These are phyloP conservation scores for Dolichotis patagonum DNA, from an alignment of 2,113 vertebrate genomes.

Conservation along the genomic window DNA sequence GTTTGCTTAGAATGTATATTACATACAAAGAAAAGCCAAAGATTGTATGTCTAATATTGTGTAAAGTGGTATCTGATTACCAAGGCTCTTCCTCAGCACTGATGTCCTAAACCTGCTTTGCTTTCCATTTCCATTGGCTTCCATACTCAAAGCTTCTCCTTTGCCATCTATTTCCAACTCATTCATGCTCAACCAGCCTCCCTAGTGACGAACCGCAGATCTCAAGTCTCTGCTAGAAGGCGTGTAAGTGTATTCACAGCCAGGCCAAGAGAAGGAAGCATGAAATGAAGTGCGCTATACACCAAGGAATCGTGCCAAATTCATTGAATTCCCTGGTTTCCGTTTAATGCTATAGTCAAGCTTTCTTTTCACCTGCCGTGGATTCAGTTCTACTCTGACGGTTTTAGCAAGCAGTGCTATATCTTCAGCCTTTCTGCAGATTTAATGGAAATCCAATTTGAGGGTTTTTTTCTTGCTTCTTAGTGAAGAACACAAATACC, in stretches of 20 bases:
- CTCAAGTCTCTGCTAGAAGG: conserved; percentile 91
- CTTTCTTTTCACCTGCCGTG: conserved; percentile 91
- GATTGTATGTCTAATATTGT: conserved; percentile 49
- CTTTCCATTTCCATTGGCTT: neutral
- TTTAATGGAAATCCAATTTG: conserved; percentile 90
- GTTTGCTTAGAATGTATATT: conserved; percentile 43
- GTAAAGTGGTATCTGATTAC: conserved; percentile 92
- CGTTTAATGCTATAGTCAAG: conserved; percentile 88
- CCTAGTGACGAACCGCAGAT: conserved; percentile 92
- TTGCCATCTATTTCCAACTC: conserved; percentile 77
- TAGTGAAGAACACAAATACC: conserved; percentile 92
- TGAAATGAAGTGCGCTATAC: conserved; percentile 90
- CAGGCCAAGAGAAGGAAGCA: conserved; percentile 90
- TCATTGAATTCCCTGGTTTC: conserved; percentile 92
- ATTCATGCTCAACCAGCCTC: conserved; percentile 93
- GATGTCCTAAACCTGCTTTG: neutral
- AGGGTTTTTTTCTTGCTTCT: conserved; percentile 83
- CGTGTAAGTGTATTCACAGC: conserved; percentile 91
- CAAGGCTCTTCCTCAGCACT: conserved; percentile 90
- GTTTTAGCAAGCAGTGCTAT: conserved; percentile 90
- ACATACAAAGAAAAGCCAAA: conserved; percentile 49
- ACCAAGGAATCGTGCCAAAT: conserved; percentile 93
- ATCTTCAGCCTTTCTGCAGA: conserved; percentile 89
- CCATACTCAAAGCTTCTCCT: neutral
- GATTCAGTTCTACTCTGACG: conserved; percentile 88